Evolutionary conservation across 2,113 vertebrate species (phyloP), one percentile per base, ranked within the genome.

Genomic region (Cygnus buccinator): DNA sequence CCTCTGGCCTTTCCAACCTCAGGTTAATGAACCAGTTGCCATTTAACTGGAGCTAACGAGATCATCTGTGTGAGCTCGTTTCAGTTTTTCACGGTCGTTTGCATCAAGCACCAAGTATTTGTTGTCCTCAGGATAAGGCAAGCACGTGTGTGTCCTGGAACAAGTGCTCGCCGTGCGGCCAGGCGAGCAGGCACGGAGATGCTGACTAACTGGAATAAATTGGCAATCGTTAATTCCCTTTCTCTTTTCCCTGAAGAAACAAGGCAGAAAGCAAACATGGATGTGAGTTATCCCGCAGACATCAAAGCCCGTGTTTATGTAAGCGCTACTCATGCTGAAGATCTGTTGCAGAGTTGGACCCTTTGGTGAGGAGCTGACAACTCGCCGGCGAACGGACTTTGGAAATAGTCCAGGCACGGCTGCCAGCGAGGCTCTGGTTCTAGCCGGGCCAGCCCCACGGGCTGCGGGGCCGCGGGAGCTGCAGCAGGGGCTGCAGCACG

Each of bases 81-180:
- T 72, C 22, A 7, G 4, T 37, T 90, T 90, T 82, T 48, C 76
- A 23, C 65, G 31, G 6, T 22, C 26, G n/a, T 71, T 89, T 89
- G 61, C 35, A 84, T 86, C 86, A 81, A 90, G 82, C 86, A 92
- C 71, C 68, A 91, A 89, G 43, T 91, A 39, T 26, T 77, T 89
- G 84, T 78, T 91, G 41, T 46, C 44, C 79, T 90, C 0, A 0
- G 73, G 80, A 66, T 66, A 35, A 89, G 57, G 76, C 76, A 63
- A 81, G 50, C 10, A 20, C 2, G 8, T 85, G 89, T 87, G 80
- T 86, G 83, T 93, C 73, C 93, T 90, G 93, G 76, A 94, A 88
- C 14, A 37, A 84, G 76, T 11, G 43, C 70, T 71, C 4, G 0
- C 37, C 4, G 55, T 59, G 41, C 12, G 0, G 75, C 82, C 92